phyloP scores from a whole-genome alignment of 2,888 invertebrate species.

The Rhaphigaster nebulosa region DNA sequence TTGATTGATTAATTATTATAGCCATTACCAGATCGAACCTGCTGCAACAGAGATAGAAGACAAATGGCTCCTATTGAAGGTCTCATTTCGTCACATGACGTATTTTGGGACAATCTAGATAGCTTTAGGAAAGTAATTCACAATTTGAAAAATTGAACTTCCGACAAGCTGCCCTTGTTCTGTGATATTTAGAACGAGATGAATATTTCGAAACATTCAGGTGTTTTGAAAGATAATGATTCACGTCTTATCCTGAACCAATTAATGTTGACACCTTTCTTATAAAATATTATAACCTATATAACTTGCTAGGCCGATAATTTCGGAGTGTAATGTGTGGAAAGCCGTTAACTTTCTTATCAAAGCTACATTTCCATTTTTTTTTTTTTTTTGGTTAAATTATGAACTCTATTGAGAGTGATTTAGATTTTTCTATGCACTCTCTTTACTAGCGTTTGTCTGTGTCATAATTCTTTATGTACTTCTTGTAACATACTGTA shows the following conservation, averaged over 20 bases:
- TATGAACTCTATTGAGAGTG: no score
- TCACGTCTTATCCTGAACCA: neutral
- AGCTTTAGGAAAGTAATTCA: neutral
- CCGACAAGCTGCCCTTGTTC: neutral
- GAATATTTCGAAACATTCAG: neutral
- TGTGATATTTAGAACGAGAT: neutral
- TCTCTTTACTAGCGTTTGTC: no score
- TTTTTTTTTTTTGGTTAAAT: no score
- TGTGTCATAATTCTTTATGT: no score
- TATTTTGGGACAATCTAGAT: neutral
- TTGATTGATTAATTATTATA: neutral
- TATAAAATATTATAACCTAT: no score
- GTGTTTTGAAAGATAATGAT: neutral
- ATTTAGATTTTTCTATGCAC: no score
- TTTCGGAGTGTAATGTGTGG: no score
- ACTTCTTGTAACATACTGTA: no score
- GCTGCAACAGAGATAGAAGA: neutral
- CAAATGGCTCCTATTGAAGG: neutral
- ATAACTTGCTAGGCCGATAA: no score
- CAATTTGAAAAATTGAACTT: neutral
- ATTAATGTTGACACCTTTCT: neutral
- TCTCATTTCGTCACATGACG: no score
- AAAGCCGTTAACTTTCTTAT: no score
- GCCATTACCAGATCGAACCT: neutral
- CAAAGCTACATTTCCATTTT: no score